phyloP scores from a whole-genome alignment of 2,797 vertebrate genomes.

The Sebastes itinus region DNA sequence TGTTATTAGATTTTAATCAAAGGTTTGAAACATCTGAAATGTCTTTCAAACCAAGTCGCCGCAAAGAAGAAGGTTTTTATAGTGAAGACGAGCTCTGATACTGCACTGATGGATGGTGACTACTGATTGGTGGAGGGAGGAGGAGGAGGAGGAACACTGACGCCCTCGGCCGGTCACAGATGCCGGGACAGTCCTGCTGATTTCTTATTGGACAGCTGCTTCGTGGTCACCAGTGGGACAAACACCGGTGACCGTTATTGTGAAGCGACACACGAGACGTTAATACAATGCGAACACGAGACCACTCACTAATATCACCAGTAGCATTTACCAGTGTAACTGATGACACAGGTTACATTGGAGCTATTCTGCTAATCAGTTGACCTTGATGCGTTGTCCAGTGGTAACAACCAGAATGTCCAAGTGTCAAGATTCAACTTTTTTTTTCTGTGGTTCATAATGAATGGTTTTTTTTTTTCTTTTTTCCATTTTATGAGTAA shows the following conservation, averaged over 20 bases:
- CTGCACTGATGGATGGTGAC: constrained; percentile 60
- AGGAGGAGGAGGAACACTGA: background rate
- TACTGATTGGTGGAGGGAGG: constrained; percentile 32
- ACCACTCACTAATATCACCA: constrained; percentile 1
- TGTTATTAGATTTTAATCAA: constrained; percentile 8
- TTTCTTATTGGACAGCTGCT: background rate
- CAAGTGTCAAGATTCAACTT: background rate
- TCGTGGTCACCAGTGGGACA: background rate
- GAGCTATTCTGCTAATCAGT: background rate
- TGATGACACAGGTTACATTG: background rate
- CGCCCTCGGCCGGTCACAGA: background rate
- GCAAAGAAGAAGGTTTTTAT: constrained; percentile 18
- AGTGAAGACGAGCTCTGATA: constrained; percentile 41
- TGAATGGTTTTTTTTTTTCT: background rate
- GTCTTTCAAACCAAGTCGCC: constrained; percentile 2
- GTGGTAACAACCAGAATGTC: background rate
- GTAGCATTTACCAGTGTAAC: background rate
- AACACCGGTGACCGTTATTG: background rate
- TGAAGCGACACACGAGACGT: background rate
- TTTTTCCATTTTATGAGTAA: background rate
- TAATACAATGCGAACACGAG: background rate
- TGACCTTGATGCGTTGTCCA: background rate
- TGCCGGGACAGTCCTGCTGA: background rate
- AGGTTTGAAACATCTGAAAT: background rate
- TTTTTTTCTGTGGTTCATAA: background rate